Evolutionary conservation across 1,140 invertebrate genomes (phyloP).

Genomic region (Chrysomallon squamiferum): DNA sequence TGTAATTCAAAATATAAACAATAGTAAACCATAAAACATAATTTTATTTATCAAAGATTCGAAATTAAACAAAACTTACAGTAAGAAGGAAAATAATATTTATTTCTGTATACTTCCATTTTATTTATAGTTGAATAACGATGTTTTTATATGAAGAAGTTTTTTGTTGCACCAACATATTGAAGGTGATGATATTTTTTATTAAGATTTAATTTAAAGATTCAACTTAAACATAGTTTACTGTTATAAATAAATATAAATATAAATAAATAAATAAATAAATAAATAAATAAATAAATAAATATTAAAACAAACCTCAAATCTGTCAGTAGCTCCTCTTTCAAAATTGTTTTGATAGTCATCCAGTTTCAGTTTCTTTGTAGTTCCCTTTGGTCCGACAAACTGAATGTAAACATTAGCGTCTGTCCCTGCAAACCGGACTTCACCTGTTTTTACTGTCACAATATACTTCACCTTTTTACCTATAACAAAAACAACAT

Average conservation of each 20-base stretch:
- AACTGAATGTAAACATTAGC: conserved; percentile 60
- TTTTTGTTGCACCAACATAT: too few species aligned
- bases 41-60: too few species aligned
- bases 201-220: neutral
- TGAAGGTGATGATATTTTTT: too few species aligned
- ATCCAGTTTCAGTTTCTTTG: conserved; percentile 46
- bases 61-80: too few species aligned
- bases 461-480: conserved; percentile 48
- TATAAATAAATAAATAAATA: conserved; percentile 18
- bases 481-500: conserved; percentile 26
- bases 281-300: neutral
- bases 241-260: conserved; percentile 12
- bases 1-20: too few species aligned
- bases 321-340: conserved; percentile 49
- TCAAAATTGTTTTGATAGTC: conserved; percentile 56
- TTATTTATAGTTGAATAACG: too few species aligned
- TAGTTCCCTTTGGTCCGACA: conserved; percentile 38
- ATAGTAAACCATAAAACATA: too few species aligned
- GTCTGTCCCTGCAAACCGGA: conserved; percentile 58
- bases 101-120: too few species aligned
- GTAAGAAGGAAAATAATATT: too few species aligned
- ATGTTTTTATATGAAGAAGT: too few species aligned
- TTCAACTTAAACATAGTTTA: neutral
- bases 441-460: conserved; percentile 58
- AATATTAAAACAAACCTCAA: conserved; percentile 39